Evolutionary conservation across 2,113 vertebrate genomes (phyloP).

Genomic region (Alaudala cheleensis): DNA sequence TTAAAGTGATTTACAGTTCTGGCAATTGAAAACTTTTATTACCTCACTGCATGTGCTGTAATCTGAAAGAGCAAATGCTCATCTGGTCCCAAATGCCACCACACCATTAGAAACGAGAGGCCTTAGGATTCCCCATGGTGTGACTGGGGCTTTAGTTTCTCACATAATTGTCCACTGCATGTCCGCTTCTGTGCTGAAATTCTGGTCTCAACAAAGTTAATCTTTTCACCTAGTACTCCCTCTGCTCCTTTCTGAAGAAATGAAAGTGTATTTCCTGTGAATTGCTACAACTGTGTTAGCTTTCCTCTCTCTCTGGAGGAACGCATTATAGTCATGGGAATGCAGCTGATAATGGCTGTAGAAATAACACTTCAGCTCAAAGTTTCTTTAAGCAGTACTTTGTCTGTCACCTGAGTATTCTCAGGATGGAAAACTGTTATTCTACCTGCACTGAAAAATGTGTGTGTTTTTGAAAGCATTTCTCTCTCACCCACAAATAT

Average conservation of each 20-base stretch:
- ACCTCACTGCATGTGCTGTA: background rate
- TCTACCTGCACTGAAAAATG: slow-evolving; percentile 49
- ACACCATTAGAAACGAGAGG: background rate
- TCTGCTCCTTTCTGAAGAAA: slow-evolving; percentile 21
- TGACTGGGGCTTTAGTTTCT: background rate
- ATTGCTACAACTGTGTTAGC: slow-evolving; percentile 14
- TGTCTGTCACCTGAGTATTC: slow-evolving; percentile 53
- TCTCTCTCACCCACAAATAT: slow-evolving; percentile 38
- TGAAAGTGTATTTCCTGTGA: slow-evolving; percentile 37
- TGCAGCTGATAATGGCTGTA: slow-evolving; percentile 55
- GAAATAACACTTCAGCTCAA: slow-evolving; percentile 60
- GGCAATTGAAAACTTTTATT: background rate
- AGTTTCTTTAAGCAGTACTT: slow-evolving; percentile 68
- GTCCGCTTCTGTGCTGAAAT: slow-evolving; percentile 7
- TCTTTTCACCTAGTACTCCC: slow-evolving; percentile 27
- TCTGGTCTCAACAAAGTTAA: background rate
- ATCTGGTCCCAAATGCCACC: background rate
- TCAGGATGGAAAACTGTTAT: slow-evolving; percentile 55
- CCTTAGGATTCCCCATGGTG: background rate
- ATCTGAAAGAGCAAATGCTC: background rate
- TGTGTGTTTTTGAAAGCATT: slow-evolving; percentile 44
- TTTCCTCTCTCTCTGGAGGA: slow-evolving; percentile 42
- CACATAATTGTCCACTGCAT: background rate
- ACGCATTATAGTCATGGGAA: slow-evolving; percentile 51
- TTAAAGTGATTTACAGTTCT: background rate